phyloP scores from a whole-genome alignment of 2,797 vertebrate genomes.

The Anguilla anguilla region DNA sequence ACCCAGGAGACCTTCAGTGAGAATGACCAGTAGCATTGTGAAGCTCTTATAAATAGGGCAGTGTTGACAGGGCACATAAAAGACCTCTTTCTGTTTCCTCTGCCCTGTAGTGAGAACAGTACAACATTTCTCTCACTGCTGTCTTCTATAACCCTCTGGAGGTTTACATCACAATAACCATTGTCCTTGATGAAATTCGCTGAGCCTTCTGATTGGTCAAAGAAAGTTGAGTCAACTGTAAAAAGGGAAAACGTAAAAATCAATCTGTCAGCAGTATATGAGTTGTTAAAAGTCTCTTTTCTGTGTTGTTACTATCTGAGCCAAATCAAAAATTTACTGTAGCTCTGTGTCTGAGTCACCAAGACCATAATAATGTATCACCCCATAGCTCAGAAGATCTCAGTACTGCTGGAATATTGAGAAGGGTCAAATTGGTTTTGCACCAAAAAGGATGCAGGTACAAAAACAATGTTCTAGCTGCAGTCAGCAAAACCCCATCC shows the following conservation, averaged over 20 bases:
- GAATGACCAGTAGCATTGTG: conserved; percentile 10
- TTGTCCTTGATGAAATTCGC: conserved; percentile 2
- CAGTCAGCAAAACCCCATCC: background rate
- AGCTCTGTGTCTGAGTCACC: background rate
- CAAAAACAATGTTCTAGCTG: background rate
- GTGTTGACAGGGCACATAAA: conserved; percentile 13
- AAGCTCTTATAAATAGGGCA: conserved; percentile 14
- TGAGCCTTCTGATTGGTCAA: conserved; percentile 4
- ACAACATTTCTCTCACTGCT: background rate
- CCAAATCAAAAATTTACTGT: background rate
- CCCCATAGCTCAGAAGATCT: background rate
- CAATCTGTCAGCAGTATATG: conserved; percentile 6
- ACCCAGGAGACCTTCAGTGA: conserved; percentile 9
- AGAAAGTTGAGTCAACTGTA: background rate
- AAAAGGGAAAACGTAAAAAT: background rate
- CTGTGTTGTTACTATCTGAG: background rate
- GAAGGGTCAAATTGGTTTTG: background rate
- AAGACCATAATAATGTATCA: background rate
- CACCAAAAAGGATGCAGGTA: background rate
- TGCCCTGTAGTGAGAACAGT: conserved; percentile 2
- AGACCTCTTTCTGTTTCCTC: background rate
- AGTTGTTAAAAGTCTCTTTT: conserved; percentile 2
- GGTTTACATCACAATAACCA: conserved; percentile 13
- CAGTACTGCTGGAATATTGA: background rate
- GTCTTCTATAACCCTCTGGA: background rate